Evolutionary conservation across 1,140 invertebrate species (phyloP), one percentile per base, ranked within the genome.

Genomic region (Muscidifurax raptorellus): DNA sequence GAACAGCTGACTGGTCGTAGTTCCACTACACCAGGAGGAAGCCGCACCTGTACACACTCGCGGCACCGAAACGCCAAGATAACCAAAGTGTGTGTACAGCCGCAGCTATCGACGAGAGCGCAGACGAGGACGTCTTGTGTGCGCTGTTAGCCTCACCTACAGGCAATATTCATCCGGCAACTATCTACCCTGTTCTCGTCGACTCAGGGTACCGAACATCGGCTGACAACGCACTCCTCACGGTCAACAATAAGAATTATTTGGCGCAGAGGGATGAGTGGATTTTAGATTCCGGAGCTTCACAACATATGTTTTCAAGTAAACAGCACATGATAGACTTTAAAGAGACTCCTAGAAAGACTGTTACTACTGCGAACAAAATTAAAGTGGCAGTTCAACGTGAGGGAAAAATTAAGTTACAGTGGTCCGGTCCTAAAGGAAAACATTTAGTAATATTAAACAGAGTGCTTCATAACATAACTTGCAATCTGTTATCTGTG

Each of bases 221-320:
- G 36, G n/a, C 59, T 22, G 59, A 0, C 15, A 64, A 9, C 59
- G 7, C 3, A 22, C n/a, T 71, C 22, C 27, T 71, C 7, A 7
- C 10, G 28, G 27, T 25, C 27, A 71, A 71, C 1, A 2, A 2
- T 71, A n/a, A 71, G 5, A n/a, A 30, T 22, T 25, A 30, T 10
- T 9, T 9, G n/a, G 5, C 27, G 28, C 12, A 27, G 13, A 5
- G 0, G 9, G n/a, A 71, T 5, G 25, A 71, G 13, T 74, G 71
- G 71, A 74, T 74, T 22, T 13, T 74, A 5, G 71, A 74, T 15
- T 74, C 71, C 1, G 71, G 71, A 32, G 71, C 71, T 10, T 74
- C 71, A 6, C 18, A 2, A 5, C 71, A 40, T 25, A 74, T 74
- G 71, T 74, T 30, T 15, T 40, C 12, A 4, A 36, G 18, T 12